Evolutionary conservation across 2,888 invertebrate species (phyloP), one percentile per base, ranked within the genome.

Genomic region (Anticlea derivata): DNA sequence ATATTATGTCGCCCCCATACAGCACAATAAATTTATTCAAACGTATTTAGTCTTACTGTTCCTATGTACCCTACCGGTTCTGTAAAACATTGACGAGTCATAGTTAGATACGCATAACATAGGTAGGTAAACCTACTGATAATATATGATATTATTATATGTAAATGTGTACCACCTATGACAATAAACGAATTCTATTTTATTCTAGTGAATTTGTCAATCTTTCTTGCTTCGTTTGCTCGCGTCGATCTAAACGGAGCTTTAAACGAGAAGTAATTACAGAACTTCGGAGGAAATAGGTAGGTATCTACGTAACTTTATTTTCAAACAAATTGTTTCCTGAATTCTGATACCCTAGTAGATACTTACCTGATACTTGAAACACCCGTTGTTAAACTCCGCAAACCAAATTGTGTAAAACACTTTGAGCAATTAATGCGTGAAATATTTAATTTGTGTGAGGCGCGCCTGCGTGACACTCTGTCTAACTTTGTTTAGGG

Each of bases 381-480:
- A 40, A 40, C 27, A 17, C 22, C 34, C 39, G 39, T 40, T 48
- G 40, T 40, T 47, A 31, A 55, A 50, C 29, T 54, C 48, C 58
- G 51, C 51, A 57, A 59, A 63, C 61, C 60, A 57, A 57, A 59
- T 53, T 46, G 41, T 51, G 53, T 40, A 52, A 61, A 59, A 59
- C 58, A 51, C 50, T 50, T 52, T 54, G 53, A 44, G 27, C 46
- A 47, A 68, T 71, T 67, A 68, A 63, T 70, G 62, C 55, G 61
- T 59, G 64, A 60, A 64, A 65, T 66, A 66, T 68, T 68, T 69
- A 70, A 68, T 70, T 66, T 65, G 52, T 60, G 40, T 37, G 47
- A 61, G 58, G 62, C 58, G 44, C 50, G 58, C 61, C 61, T 27
- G 39, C 31, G 58, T 60, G 67, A 68, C 63, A 65, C 64, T 63